Conservation (phyloP, 37 sponge, comb jelly and placozoan species). For the Oscarella lobularis region DNA sequence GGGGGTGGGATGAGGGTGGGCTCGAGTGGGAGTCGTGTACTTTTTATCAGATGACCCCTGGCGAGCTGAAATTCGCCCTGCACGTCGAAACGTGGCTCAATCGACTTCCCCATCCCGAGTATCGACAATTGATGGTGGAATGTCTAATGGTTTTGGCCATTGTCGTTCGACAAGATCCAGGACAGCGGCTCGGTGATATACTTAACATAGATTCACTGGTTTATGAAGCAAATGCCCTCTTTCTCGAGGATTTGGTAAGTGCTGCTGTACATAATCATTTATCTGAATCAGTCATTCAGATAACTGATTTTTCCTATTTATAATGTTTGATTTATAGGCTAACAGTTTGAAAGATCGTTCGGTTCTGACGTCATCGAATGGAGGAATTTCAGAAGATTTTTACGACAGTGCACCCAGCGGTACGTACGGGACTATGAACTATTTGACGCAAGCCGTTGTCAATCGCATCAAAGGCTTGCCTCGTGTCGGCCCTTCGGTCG, state of each 20-base stretch:
- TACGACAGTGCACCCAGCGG: constrained; percentile 88
- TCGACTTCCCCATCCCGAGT: constrained; percentile 64
- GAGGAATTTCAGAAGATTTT: constrained; percentile 27
- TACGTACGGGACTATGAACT: constrained; percentile 82
- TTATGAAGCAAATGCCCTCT: constrained; percentile 19
- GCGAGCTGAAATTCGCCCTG: constrained; percentile 84
- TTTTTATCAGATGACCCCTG: constrained; percentile 61
- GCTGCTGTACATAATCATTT: not conserved
- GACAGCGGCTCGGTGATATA: constrained; percentile 26
- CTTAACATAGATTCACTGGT: constrained; percentile 40
- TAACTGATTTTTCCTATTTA: no score
- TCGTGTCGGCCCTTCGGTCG: not conserved
- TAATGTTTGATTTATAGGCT: not conserved
- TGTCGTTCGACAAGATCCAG: constrained; percentile 17
- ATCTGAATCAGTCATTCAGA: not conserved
- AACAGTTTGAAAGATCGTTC: not conserved
- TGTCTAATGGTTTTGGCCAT: constrained; percentile 56
- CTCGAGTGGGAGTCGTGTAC: no score
- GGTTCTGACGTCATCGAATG: not conserved
- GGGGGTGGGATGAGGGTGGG: no score
- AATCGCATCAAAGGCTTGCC: constrained; percentile 5
- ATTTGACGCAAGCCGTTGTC: constrained; percentile 54
- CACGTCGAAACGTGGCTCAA: constrained; percentile 55
- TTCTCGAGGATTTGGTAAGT: constrained; percentile 58
- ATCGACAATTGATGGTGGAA: constrained; percentile 83